Percentiles rank a stretch among this genome's conserved stretches.
Evolutionary conservation across 2,888 invertebrate genomes (phyloP).

Genomic region (Cephus pygmeus): DNA sequence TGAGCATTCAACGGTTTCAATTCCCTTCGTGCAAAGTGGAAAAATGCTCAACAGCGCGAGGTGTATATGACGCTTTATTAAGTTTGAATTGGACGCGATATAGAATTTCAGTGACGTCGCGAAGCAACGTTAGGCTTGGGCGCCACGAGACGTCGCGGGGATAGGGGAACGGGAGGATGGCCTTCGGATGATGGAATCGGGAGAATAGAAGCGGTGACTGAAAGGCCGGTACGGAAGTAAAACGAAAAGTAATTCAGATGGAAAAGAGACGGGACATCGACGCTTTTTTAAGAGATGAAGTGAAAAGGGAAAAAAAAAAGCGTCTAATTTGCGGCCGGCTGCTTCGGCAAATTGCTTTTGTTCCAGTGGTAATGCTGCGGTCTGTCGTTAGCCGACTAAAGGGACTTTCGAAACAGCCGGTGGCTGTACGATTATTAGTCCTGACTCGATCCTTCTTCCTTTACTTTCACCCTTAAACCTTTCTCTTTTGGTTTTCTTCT

Average conservation of each 20-base stretch:
- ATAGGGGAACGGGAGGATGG: background rate
- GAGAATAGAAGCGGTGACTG: background rate
- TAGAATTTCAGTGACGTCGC: conserved; percentile 48
- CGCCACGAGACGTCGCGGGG: background rate
- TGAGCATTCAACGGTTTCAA: conserved; percentile 58
- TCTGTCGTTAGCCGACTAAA: background rate
- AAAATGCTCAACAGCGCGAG: conserved; percentile 39
- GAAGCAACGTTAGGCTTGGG: background rate
- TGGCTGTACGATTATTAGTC: background rate
- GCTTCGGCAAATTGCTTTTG: conserved; percentile 3
- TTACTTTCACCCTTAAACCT: background rate
- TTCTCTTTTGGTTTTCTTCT: background rate
- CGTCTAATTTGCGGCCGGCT: background rate
- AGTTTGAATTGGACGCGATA: conserved; percentile 58
- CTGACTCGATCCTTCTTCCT: conserved; percentile 4
- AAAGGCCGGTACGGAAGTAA: background rate
- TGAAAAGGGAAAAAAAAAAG: background rate
- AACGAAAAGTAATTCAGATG: background rate
- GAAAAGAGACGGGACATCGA: background rate
- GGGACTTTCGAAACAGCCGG: background rate
- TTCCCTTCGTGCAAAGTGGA: conserved; percentile 33
- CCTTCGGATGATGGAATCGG: background rate
- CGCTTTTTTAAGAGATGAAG: background rate
- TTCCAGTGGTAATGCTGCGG: background rate
- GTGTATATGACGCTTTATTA: conserved; percentile 63